These are phyloP conservation scores for Lepidurus packardi DNA, from an alignment of 1,140 invertebrate genomes.

Conservation along the genomic window DNA sequence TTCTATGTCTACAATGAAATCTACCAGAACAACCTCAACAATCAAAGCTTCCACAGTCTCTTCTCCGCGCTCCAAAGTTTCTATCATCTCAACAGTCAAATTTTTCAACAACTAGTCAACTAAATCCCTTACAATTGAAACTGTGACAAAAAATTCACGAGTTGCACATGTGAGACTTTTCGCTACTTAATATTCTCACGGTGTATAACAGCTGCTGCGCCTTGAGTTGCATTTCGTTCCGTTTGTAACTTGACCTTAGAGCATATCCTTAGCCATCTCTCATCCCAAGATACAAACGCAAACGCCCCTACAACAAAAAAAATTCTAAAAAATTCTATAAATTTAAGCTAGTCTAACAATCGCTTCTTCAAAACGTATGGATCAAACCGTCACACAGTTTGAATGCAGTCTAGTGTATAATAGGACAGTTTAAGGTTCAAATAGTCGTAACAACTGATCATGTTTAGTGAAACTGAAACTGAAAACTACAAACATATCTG, in stretches of 20 bases:
- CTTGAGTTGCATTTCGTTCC: neutral
- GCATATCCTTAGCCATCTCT: neutral
- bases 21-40: too few relatives aligned
- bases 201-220: neutral
- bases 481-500: neutral
- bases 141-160: neutral
- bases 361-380: too few relatives aligned
- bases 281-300: neutral
- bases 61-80: too few relatives aligned
- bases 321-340: neutral
- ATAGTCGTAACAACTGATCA: neutral
- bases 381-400: too few relatives aligned
- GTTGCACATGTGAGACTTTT: conserved; percentile 9
- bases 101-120: neutral
- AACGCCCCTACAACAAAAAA: neutral
- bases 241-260: neutral
- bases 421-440: neutral
- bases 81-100: neutral
- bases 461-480: neutral
- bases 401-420: neutral
- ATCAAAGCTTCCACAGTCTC: too few relatives aligned
- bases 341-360: neutral
- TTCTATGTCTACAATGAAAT: too few relatives aligned
- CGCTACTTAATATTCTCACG: conserved; percentile 8
- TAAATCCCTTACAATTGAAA: neutral